Percentiles rank a stretch among this genome's conserved stretches.
These are phyloP conservation scores for Cydia strobilella DNA, from an alignment of 1,140 invertebrate species.

Conservation along the genomic window DNA sequence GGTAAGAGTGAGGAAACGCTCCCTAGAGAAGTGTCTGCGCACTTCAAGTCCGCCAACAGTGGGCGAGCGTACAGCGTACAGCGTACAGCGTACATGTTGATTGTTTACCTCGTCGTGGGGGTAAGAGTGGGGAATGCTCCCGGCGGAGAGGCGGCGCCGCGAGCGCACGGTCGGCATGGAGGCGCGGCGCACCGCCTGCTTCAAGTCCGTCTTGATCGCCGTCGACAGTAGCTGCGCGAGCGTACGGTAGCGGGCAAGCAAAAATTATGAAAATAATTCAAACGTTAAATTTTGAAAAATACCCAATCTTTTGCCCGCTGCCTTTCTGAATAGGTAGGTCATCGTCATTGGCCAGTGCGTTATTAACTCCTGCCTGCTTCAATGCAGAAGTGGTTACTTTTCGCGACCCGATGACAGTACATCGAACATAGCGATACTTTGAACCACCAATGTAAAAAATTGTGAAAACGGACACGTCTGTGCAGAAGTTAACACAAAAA, in stretches of 20 bases:
- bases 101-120: slow-evolving; percentile 58
- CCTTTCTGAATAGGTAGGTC: not conserved
- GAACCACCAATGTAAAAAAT: slow-evolving; percentile 15
- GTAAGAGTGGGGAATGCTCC: slow-evolving; percentile 54
- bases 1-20: slow-evolving; percentile 50
- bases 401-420: not conserved
- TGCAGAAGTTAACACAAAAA: slow-evolving; percentile 44
- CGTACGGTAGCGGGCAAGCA: slow-evolving; percentile 32
- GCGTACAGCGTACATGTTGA: slow-evolving; percentile 38
- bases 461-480: slow-evolving; percentile 35
- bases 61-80: not conserved
- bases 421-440: not conserved
- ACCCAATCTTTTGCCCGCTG: not conserved
- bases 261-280: slow-evolving; percentile 26
- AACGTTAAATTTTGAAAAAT: slow-evolving; percentile 16
- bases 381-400: not conserved
- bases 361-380: not conserved
- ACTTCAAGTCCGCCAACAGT: slow-evolving; percentile 15
- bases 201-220: slow-evolving; percentile 90
- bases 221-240: slow-evolving; percentile 86
- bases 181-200: slow-evolving; percentile 82
- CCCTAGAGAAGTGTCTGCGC: not conserved
- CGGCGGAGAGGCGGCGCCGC: slow-evolving; percentile 50
- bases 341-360: too few species aligned
- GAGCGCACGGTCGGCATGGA: slow-evolving; percentile 63